phyloP scores from a whole-genome alignment of 2,797 vertebrate genomes.

The Pelobates cultripes region DNA sequence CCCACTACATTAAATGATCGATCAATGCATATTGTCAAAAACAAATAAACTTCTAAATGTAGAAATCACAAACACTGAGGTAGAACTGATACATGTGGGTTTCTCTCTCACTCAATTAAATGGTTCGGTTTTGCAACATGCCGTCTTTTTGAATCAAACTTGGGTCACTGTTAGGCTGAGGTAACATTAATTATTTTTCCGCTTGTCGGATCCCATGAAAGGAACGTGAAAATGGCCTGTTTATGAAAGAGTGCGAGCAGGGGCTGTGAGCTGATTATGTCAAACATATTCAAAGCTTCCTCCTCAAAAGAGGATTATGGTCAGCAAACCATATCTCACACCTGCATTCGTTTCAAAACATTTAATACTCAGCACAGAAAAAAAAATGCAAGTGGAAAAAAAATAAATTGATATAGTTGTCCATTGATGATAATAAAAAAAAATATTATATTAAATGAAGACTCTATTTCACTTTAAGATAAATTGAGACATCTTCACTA shows the following conservation, averaged over 20 bases:
- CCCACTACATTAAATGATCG: too few species aligned
- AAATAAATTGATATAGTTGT: not conserved
- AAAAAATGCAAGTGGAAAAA: not conserved
- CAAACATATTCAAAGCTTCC: slow-evolving; percentile 94
- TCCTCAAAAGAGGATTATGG: slow-evolving; percentile 86
- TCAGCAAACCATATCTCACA: slow-evolving; percentile 94
- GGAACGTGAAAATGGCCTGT: slow-evolving; percentile 84
- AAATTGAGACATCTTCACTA: too few species aligned
- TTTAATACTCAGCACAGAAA: slow-evolving; percentile 66
- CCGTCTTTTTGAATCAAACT: slow-evolving; percentile 84
- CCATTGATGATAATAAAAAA: not conserved
- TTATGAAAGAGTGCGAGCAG: slow-evolving; percentile 83
- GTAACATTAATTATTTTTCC: slow-evolving; percentile 99
- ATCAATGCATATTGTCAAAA: too few species aligned
- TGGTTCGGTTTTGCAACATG: slow-evolving; percentile 85
- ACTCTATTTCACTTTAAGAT: too few species aligned
- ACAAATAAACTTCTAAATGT: too few species aligned
- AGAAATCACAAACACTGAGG: slow-evolving; percentile 36
- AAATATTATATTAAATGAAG: not conserved
- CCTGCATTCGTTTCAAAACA: slow-evolving; percentile 82
- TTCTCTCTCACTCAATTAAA: slow-evolving; percentile 87
- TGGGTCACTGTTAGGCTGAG: slow-evolving; percentile 93
- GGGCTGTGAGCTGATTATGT: slow-evolving; percentile 92
- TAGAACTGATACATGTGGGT: slow-evolving; percentile 72
- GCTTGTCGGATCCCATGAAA: slow-evolving; percentile 97